A percentile compares a stretch with the other conserved stretches of the same genome.
Evolutionary conservation across 2,113 vertebrate species (phyloP).

Genomic region (Etheostoma cragini): DNA sequence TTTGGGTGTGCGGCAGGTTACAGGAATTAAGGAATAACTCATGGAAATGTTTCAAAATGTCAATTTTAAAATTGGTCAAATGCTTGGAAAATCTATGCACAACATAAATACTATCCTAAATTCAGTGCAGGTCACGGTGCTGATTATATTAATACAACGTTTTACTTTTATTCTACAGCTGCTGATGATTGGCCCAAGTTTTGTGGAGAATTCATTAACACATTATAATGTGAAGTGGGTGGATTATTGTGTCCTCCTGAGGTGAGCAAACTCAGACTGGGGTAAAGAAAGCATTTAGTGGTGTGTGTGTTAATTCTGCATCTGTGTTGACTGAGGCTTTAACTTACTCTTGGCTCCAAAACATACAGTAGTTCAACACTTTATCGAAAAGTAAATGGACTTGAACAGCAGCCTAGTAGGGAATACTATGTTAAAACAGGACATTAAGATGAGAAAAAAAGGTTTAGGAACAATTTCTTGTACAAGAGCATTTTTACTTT

Average conservation of each 20-base stretch:
- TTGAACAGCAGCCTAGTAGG: background rate
- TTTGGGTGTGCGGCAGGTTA: too few species aligned
- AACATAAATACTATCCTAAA: background rate
- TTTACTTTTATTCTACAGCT: background rate
- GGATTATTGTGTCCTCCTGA: background rate
- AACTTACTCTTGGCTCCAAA: background rate
- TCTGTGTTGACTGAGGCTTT: slow-evolving; percentile 1
- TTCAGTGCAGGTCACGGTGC: background rate
- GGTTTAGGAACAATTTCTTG: background rate
- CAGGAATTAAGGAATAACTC: background rate
- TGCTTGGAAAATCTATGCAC: background rate
- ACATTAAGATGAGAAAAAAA: slow-evolving; percentile 4
- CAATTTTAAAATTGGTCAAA: background rate
- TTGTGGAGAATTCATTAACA: background rate
- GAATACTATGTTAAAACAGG: background rate
- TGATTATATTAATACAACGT: background rate
- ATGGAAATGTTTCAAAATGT: background rate
- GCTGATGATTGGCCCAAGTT: background rate
- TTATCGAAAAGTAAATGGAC: slow-evolving; percentile 16
- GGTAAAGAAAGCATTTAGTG: background rate
- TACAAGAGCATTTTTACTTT: slow-evolving; percentile 2
- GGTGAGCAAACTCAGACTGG: background rate
- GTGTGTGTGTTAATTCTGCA: background rate
- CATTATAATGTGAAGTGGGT: background rate
- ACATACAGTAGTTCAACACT: background rate